Evolutionary conservation across 2,888 invertebrate species (phyloP), one percentile per base, ranked within the genome.

Genomic region (Anthophora plumipes): DNA sequence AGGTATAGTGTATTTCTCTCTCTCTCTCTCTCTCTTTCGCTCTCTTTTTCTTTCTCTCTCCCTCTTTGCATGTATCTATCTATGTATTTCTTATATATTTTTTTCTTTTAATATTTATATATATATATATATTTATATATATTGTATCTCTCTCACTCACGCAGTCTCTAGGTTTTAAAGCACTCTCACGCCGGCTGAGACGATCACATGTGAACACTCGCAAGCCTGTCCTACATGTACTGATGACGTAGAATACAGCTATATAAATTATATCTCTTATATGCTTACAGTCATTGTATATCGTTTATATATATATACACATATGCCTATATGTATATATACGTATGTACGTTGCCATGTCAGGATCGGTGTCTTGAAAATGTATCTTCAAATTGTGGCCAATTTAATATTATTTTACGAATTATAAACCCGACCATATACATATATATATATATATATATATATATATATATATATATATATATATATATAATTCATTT

Each of bases 251-350:
- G 80, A 85, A 88, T 88, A 88, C 88, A 86, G 77, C 84, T 84
- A 88, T 84, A 88, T 86, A 87, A 87, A 87, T 84, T 87, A 87
- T 84, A 88, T 85, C 76, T 87, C 77, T 88, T 88, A 87, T 86
- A 85, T 77, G 71, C 82, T 83, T 87, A 88, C 71, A 69, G 61
- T 85, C 87, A 82, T 87, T 87, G 77, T 83, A 83, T 86, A 76
- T 86, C 78, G 71, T 86, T 82, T 69, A 71, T 86, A 86, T 69
- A 71, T 86, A 86, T 82, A 80, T 59, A 78, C 77, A 81, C 59
- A 74, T 81, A 83, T 75, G 70, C 75, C 69, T 84, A 66, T 82
- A 77, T 76, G 60, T 78, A 76, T 82, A 75, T 85, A 79, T 83
- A 84, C 52, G 81, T 82, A 81, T 84, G 82, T 83, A 82, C 73